phyloP scores from a whole-genome alignment of 30 jellyfish, hydroid and myxozoan species.

The Calvadosia cruxmelitensis region DNA sequence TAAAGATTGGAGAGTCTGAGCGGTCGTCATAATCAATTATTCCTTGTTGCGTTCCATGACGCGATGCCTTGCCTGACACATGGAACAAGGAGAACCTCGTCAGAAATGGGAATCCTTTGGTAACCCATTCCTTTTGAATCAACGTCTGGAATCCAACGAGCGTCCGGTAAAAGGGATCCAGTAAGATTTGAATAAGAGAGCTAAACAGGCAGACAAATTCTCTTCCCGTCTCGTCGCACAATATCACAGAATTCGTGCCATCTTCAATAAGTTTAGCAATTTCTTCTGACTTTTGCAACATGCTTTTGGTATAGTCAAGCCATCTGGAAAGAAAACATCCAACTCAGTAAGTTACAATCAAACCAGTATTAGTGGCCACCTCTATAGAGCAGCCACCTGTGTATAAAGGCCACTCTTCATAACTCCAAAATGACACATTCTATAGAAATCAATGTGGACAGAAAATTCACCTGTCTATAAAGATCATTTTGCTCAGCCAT shows the following conservation, averaged over 20 bases:
- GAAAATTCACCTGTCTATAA: no score
- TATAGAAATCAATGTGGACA: no score
- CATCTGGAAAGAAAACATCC: constrained; percentile 53
- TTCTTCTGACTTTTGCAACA: constrained; percentile 25
- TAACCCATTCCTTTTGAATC: constrained; percentile 84
- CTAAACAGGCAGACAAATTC: constrained; percentile 39
- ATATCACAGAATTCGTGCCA: constrained; percentile 42
- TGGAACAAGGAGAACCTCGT: constrained; percentile 25
- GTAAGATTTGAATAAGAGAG: constrained; percentile 57
- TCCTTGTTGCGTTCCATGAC: not conserved
- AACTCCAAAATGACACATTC: no score
- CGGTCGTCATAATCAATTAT: not conserved
- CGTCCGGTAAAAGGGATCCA: constrained; percentile 78
- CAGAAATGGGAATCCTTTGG: constrained; percentile 66
- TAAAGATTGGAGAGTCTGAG: constrained; percentile 60
- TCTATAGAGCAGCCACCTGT: no score
- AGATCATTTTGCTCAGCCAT: no score
- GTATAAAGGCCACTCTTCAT: no score
- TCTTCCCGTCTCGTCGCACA: constrained; percentile 63
- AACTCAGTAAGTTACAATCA: no score
- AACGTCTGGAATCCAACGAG: constrained; percentile 59
- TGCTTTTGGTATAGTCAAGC: constrained; percentile 36
- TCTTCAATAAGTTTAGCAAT: constrained; percentile 31
- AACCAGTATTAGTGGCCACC: no score
- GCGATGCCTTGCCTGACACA: not conserved